A percentile compares a stretch with the other conserved stretches of the same genome.
Evolutionary conservation across 2,888 invertebrate genomes (phyloP).

Genomic region (Plebejus melissa): DNA sequence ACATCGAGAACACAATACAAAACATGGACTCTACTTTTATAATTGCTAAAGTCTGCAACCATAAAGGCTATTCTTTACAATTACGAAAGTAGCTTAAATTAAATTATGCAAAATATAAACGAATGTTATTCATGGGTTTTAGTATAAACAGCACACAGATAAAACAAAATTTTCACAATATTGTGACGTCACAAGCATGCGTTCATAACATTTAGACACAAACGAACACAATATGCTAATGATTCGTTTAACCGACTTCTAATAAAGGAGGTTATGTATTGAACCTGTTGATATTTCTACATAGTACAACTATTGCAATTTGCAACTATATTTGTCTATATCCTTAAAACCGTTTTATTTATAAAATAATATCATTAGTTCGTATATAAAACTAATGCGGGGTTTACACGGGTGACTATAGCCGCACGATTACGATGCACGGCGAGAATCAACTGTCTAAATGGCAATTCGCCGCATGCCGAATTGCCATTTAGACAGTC

Average conservation of each 20-base stretch:
- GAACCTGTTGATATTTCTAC: too few relatives aligned
- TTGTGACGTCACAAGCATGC: not conserved
- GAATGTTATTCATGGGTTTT: not conserved
- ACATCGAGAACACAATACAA: not conserved
- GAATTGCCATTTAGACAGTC: too few relatives aligned
- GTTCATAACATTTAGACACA: not conserved
- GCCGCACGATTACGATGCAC: too few relatives aligned
- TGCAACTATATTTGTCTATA: too few relatives aligned
- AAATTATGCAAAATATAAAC: not conserved
- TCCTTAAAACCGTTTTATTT: too few relatives aligned
- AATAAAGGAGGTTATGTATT: not conserved
- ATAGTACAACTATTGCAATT: too few relatives aligned
- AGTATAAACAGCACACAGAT: not conserved
- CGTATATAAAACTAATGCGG: too few relatives aligned
- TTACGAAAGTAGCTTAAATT: not conserved
- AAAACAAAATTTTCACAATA: not conserved
- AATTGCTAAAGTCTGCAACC: not conserved
- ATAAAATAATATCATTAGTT: too few relatives aligned
- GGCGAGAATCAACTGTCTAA: too few relatives aligned
- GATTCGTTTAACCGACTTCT: not conserved
- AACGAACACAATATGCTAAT: not conserved
- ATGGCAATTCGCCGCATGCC: too few relatives aligned
- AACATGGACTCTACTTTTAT: not conserved
- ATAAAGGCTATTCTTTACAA: not conserved
- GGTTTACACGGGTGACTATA: too few relatives aligned